A percentile compares a stretch with the other conserved stretches of the same genome.
Conservation (phyloP, 2,888 invertebrate genomes). For the Clunio marinus region DNA sequence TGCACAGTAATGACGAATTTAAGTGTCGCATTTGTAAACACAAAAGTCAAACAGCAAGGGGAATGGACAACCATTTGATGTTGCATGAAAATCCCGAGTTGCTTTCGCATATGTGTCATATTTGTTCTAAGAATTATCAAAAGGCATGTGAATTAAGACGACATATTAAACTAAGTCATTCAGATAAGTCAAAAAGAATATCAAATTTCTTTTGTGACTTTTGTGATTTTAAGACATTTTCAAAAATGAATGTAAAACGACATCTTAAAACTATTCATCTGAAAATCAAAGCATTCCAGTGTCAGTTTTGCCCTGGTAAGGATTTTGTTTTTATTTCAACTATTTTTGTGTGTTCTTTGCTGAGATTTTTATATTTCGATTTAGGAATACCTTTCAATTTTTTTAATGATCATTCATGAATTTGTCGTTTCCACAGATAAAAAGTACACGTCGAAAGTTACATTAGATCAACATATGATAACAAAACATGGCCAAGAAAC, state of each 20-base stretch:
- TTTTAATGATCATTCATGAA: too few relatives aligned
- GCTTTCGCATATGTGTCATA: slow-evolving; percentile 24
- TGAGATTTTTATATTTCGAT: too few relatives aligned
- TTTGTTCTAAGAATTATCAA: slow-evolving; percentile 13
- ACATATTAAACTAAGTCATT: slow-evolving; percentile 19
- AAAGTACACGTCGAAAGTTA: slow-evolving; percentile 28
- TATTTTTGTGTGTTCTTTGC: too few relatives aligned
- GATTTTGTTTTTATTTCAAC: too few relatives aligned
- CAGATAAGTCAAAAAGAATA: slow-evolving; percentile 1
- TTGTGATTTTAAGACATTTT: slow-evolving; percentile 27
- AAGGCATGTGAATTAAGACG: slow-evolving; percentile 6
- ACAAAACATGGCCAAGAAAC: slow-evolving; percentile 11
- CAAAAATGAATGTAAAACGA: slow-evolving; percentile 28
- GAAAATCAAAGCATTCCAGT: slow-evolving; percentile 18
- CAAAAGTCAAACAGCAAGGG: slow-evolving; percentile 12
- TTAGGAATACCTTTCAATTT: too few relatives aligned
- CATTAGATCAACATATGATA: slow-evolving; percentile 32
- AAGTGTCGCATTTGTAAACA: slow-evolving; percentile 19
- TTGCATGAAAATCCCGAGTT: slow-evolving; percentile 19
- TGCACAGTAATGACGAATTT: not conserved
- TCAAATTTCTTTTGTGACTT: slow-evolving; percentile 16
- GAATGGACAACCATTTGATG: slow-evolving; percentile 22
- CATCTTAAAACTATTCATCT: slow-evolving; percentile 26
- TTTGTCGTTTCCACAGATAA: too few relatives aligned
- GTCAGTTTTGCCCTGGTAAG: slow-evolving; percentile 28